Conservation (phyloP, 2,797 vertebrate species). For the Champsocephalus esox region DNA sequence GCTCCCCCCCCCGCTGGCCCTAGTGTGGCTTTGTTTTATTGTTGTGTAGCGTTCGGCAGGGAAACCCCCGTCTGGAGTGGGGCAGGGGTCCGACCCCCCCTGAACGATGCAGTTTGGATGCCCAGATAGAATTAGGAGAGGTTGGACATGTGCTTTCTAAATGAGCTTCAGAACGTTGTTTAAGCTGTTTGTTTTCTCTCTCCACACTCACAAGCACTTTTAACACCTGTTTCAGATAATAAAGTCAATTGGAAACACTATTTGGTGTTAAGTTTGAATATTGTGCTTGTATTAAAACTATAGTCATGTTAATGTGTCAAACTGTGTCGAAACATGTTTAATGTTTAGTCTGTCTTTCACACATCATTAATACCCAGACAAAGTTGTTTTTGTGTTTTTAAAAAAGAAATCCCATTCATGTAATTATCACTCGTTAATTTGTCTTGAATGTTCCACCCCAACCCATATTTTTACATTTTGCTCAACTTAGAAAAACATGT, state of each 20-base stretch:
- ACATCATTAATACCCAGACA: background rate
- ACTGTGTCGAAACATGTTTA: background rate
- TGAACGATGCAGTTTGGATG: constrained; percentile 45
- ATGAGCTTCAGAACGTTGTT: constrained; percentile 43
- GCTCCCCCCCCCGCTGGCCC: constrained; percentile 26
- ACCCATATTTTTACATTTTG: constrained; percentile 34
- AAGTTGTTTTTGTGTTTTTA: constrained; percentile 6
- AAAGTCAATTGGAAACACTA: constrained; percentile 10
- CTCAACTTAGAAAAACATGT: constrained; percentile 34
- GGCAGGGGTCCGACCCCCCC: constrained; percentile 54
- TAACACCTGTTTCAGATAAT: constrained; percentile 50
- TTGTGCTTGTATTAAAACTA: background rate
- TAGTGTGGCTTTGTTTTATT: constrained; percentile 77
- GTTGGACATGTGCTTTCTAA: constrained; percentile 58
- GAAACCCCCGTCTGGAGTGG: constrained; percentile 65
- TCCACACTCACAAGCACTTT: background rate
- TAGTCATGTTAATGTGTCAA: background rate
- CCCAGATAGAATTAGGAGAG: constrained; percentile 63
- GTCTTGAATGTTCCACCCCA: constrained; percentile 31
- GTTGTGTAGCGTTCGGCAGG: constrained; percentile 64
- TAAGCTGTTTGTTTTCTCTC: constrained; percentile 33
- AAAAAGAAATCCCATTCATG: background rate
- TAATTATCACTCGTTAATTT: background rate
- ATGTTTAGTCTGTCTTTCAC: constrained; percentile 7
- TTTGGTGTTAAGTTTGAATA: background rate